phyloP scores from a whole-genome alignment of 35 echinoderm and acorn worm species.

The Diadema setosum region DNA sequence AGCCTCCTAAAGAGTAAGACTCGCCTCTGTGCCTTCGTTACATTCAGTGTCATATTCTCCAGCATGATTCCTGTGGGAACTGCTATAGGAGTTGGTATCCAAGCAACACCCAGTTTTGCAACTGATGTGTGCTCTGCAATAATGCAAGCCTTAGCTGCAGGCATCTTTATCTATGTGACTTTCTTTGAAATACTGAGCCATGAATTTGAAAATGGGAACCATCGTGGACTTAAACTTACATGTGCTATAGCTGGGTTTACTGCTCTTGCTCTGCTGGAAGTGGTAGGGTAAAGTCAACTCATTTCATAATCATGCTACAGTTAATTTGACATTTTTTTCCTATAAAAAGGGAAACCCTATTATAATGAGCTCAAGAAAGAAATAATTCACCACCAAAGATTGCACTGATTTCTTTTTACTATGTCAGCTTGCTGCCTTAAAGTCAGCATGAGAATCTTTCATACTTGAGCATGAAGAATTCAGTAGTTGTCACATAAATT shows the following conservation, averaged over 20 bases:
- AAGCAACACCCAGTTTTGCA: slow-evolving; percentile 4
- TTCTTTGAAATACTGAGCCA: slow-evolving; percentile 97
- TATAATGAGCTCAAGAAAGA: too few relatives aligned
- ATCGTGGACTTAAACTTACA: slow-evolving; percentile 60
- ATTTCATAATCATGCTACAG: too few relatives aligned
- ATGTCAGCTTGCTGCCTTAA: too few relatives aligned
- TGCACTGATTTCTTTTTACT: too few relatives aligned
- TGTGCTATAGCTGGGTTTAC: slow-evolving; percentile 56
- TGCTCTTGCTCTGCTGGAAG: slow-evolving; percentile 66
- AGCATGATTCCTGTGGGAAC: slow-evolving; percentile 90
- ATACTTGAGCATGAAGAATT: too few relatives aligned
- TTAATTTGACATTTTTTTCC: too few relatives aligned
- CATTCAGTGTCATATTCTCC: slow-evolving; percentile 68
- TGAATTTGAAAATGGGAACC: slow-evolving; percentile 82
- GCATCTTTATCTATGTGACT: slow-evolving; percentile 95
- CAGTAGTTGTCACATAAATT: too few relatives aligned
- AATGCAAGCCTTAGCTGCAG: slow-evolving; percentile 84
- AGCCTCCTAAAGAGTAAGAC: slow-evolving; percentile 74
- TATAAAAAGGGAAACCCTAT: too few relatives aligned
- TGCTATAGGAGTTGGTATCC: slow-evolving; percentile 60
- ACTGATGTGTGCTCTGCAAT: slow-evolving; percentile 63
- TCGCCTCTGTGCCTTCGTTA: background rate
- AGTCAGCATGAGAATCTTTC: too few relatives aligned
- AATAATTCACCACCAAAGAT: too few relatives aligned
- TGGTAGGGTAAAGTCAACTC: background rate